Base-by-base conservation (phyloP, 1,140 invertebrate genomes). In the Pseudomyrmex cubaensis region DNA sequence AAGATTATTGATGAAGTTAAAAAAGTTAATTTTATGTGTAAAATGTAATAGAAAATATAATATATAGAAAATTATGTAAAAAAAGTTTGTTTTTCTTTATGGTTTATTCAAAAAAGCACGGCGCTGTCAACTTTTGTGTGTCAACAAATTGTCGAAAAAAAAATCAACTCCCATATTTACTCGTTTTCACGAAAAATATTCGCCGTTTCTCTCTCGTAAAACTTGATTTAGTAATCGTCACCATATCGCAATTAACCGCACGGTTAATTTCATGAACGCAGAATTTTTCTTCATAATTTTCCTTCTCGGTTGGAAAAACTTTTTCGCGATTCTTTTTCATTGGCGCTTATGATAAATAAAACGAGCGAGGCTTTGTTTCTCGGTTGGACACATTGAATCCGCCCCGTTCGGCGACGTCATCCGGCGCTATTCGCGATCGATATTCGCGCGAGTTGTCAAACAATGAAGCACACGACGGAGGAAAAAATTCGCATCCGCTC, bases 391-490 rank as follows among this genome's bases (percentile, higher is more conserved):
- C 64, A 70, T 78, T 78, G 52, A 78, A 78, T 80, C 54, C 20
- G 12, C 35, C 5, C 5, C 66, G 76, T 80, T 80, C 22, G 76
- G 66, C 76, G 76, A 80, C 54, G 67, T 80, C 76, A 80, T 12
- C 54, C 54, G 54, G 50, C 44, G 44, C 54, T 80, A 72, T 80
- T 80, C n/a, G 72, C 66, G 66, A 80, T 80, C 76, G 76, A 80
- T 80, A 80, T 80, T 80, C 56, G 22, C 15, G 66, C 76, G 22
- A 72, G 76, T 54, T 72, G 50, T 80, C 54, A 70, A 59, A 80
- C 66, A 80, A 80, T 80, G 76, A 56, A 22, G 12, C n/a, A 61
- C 44, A 12, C 44, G 59, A 5, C 22, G 46, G 54, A 52, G 13
- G 50, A 80, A 77, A 74, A 80, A 80, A 80, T 78, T 54, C 52